These are phyloP conservation scores for human (Homo sapiens) DNA, from an alignment of 2,113 vertebrate species.

Conservation along the genomic window DNA sequence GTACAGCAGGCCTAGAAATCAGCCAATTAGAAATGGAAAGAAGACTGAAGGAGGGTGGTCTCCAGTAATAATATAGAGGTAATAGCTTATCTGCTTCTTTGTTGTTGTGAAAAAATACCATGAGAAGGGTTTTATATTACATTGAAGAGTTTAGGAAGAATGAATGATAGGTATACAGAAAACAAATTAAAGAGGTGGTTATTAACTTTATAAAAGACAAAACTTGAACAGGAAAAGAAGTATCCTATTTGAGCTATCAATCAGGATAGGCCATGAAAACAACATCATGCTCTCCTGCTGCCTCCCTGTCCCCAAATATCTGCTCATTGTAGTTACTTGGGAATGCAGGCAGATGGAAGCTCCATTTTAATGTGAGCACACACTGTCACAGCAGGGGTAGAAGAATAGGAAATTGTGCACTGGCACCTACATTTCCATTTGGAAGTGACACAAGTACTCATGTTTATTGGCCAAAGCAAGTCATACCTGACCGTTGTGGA, in stretches of 20 bases:
- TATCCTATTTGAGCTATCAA: neutral
- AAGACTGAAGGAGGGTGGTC: neutral
- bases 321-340: neutral
- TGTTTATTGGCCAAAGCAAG: neutral
- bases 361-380: neutral
- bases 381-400: neutral
- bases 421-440: neutral
- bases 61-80: neutral
- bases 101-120: neutral
- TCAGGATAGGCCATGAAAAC: neutral
- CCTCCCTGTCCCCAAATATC: neutral
- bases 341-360: neutral
- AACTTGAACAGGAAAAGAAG: slow-evolving; percentile 12
- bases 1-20: neutral
- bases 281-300: neutral
- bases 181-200: neutral
- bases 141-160: neutral
- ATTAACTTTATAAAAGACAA: neutral
- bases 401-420: neutral
- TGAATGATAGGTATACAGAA: neutral
- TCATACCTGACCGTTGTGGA: neutral
- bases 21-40: neutral
- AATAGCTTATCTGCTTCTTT: neutral
- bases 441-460: neutral
- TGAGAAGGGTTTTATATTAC: neutral